phyloP scores from a whole-genome alignment of 2,888 invertebrate species.

The Bhutanitis thaidina region DNA sequence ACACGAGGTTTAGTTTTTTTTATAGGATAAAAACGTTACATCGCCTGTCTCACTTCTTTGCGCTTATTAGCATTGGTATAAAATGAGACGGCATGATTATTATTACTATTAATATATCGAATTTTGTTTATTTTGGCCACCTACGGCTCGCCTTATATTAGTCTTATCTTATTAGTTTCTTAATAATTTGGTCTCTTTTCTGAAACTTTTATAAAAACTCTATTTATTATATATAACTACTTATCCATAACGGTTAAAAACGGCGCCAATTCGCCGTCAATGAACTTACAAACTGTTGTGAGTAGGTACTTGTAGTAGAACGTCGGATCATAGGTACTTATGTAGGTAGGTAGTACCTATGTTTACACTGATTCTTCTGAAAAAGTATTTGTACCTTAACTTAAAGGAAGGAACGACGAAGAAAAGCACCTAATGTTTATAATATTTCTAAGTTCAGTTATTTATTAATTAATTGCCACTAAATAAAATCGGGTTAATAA shows the following conservation, averaged over 20 bases:
- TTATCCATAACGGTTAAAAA: constrained; percentile 25
- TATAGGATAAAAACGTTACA: constrained; percentile 39
- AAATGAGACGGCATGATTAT: constrained; percentile 37
- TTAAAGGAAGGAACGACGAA: no score
- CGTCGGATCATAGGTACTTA: no score
- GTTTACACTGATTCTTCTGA: no score
- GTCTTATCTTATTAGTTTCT: constrained; percentile 24
- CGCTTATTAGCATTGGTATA: constrained; percentile 24
- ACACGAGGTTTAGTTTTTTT: constrained; percentile 29
- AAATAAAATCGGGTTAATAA: background rate
- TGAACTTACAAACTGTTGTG: constrained; percentile 39
- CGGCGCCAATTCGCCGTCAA: constrained; percentile 50
- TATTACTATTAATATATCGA: constrained; percentile 36
- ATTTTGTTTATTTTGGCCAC: constrained; percentile 15
- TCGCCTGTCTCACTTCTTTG: constrained; percentile 42
- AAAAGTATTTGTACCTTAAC: no score
- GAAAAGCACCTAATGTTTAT: no score
- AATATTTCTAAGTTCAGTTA: no score
- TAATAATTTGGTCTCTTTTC: background rate
- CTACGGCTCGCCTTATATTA: background rate
- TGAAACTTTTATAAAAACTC: constrained; percentile 2
- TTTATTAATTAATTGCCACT: no score
- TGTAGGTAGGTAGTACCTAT: no score
- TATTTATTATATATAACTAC: background rate
- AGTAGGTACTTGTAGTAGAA: constrained; percentile 26